Percentiles rank a stretch among this genome's conserved stretches.
These are phyloP conservation scores for Eulemur macaco DNA, from an alignment of 2,113 vertebrate genomes.

Conservation along the genomic window DNA sequence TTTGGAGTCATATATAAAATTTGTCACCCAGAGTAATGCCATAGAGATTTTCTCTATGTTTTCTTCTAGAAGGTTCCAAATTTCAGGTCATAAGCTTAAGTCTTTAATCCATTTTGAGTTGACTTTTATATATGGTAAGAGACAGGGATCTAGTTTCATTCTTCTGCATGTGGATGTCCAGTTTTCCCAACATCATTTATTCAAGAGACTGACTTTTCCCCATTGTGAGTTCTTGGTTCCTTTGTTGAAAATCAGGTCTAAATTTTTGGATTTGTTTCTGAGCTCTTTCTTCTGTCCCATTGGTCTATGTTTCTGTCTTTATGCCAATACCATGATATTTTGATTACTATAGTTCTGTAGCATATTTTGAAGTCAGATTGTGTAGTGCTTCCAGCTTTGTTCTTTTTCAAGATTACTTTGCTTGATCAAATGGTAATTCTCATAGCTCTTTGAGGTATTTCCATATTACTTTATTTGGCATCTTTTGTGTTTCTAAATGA, in stretches of 20 bases:
- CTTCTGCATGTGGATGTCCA: background rate
- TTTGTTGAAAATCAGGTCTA: background rate
- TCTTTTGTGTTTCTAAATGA: background rate
- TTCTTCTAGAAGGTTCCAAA: background rate
- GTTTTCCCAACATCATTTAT: background rate
- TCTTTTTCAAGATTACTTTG: background rate
- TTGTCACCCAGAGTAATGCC: background rate
- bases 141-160: background rate
- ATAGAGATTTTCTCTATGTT: background rate
- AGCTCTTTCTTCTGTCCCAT: background rate
- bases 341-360: background rate
- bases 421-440: too few species aligned
- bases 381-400: background rate
- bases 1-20: background rate
- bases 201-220: background rate
- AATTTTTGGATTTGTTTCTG: background rate
- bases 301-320: background rate
- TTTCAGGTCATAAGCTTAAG: background rate
- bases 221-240: background rate
- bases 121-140: background rate
- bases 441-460: too few species aligned
- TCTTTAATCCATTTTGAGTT: background rate
- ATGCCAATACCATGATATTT: background rate
- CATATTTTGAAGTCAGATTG: background rate
- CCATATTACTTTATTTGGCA: background rate